Evolutionary conservation across 2,113 vertebrate genomes (phyloP).

Genomic region (cattle (Bos taurus)): ARS-UCD2.0 NC_037355.1:6733001-6733500

Average conservation of each 20-base stretch:
- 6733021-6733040: background rate
- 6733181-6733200: background rate
- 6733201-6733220: background rate
- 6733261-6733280: background rate
- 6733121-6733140: background rate
- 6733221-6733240: background rate
- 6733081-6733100: background rate
- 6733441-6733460: background rate
- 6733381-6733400: background rate
- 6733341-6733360: too few species aligned
- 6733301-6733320: background rate
- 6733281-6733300: background rate
- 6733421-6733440: background rate
- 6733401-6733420: background rate
- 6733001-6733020: accelerated
- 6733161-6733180: background rate
- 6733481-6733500: background rate
- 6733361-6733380: background rate
- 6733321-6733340: background rate
- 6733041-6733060: background rate
- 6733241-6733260: background rate
- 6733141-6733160: background rate
- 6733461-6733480: accelerated
- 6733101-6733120: background rate
- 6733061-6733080: too few species aligned